Conservation (phyloP, 2,888 invertebrate genomes). For the Nephrotoma appendiculata region DNA sequence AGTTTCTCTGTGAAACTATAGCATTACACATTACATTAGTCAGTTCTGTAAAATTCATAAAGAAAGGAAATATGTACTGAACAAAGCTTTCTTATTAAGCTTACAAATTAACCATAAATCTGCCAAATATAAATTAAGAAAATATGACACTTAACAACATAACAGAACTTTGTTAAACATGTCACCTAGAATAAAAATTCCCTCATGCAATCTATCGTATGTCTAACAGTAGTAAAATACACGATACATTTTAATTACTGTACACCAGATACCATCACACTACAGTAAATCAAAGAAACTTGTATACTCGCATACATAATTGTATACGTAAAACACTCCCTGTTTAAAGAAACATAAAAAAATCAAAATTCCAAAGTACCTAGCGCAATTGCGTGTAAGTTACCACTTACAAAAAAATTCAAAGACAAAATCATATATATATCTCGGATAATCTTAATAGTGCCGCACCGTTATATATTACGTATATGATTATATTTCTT, state of each 20-base stretch:
- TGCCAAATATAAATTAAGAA: too few species aligned
- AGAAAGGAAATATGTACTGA: too few species aligned
- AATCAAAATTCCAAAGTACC: neutral
- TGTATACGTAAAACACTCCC: neutral
- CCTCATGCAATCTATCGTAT: neutral
- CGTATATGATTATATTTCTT: neutral
- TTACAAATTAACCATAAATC: too few species aligned
- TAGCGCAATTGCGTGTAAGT: neutral
- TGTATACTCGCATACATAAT: neutral
- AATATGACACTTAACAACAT: neutral
- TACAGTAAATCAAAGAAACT: neutral
- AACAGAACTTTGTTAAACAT: neutral
- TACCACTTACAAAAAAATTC: neutral
- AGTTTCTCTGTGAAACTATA: too few species aligned
- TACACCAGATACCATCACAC: neutral
- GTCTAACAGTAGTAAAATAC: neutral
- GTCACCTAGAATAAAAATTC: neutral
- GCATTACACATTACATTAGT: too few species aligned
- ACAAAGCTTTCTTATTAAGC: too few species aligned
- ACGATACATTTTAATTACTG: neutral
- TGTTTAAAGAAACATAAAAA: neutral
- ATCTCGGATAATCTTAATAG: neutral
- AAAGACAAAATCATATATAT: neutral
- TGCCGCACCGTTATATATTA: neutral
- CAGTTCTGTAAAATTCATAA: too few species aligned